phyloP scores from a whole-genome alignment of 2,888 invertebrate species.

The Cartodere bifasciata region DNA sequence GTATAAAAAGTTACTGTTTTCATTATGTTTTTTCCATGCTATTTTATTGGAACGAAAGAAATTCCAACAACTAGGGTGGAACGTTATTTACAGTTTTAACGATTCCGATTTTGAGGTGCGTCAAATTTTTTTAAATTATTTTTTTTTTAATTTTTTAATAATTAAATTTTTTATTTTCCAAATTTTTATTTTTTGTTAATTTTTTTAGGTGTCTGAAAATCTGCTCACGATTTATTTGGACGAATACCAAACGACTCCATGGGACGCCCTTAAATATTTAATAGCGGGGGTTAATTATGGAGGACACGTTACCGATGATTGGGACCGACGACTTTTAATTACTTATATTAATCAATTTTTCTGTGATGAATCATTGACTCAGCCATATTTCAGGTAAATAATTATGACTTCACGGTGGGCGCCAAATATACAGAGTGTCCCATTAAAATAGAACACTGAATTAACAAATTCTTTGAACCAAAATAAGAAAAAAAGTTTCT shows the following conservation, averaged over 20 bases:
- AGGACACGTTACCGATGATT: conserved; percentile 71
- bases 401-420: conserved; percentile 3
- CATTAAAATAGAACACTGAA: no score
- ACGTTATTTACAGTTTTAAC: conserved; percentile 80
- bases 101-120: conserved; percentile 81
- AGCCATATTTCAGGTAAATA: conserved; percentile 50
- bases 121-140: conserved; percentile 18
- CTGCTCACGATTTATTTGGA: conserved; percentile 72
- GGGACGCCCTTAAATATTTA: conserved; percentile 80
- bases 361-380: conserved; percentile 53
- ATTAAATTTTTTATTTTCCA: conserved; percentile 1
- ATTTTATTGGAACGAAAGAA: conserved; percentile 73
- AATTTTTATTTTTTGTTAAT: neutral
- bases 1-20: conserved; percentile 68
- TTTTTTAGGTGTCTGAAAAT: conserved; percentile 59
- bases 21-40: conserved; percentile 78
- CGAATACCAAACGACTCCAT: conserved; percentile 73
- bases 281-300: conserved; percentile 85
- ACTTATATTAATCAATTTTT: conserved; percentile 79
- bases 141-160: conserved; percentile 4
- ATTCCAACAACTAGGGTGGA: conserved; percentile 82
- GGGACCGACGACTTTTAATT: conserved; percentile 59
- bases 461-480: no score
- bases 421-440: conserved; percentile 1
- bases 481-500: no score